Base-by-base conservation (phyloP, 2,888 invertebrate genomes). In the Watsonalla cultraria region DNA sequence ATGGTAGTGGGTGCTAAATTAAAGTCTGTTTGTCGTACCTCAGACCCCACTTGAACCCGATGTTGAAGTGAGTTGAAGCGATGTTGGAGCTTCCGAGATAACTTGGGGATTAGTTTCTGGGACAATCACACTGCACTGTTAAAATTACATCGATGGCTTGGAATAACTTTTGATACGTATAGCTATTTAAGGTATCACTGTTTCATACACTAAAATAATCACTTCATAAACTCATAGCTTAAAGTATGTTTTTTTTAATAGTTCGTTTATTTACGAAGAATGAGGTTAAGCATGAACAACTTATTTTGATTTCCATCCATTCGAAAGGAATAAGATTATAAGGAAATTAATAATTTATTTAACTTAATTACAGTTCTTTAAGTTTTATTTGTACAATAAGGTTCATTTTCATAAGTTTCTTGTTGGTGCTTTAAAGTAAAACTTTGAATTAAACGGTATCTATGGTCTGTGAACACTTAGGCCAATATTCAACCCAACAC, bases 91-190 rank as follows among this genome's bases (percentile, higher is more conserved):
- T 64, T 63, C 56, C 58, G 61, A 74, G 76, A 74, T 72, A 78
- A 76, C 77, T 80, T 73, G 58, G 66, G 69, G 74, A 80, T 81
- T 79, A 80, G 80, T 80, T 82, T 65, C 67, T 57, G 56, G 54
- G 70, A 72, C 76, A 72, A 72, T 74, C 64, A 65, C 58, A 70
- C 72, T 74, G 77, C 72, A 64, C 54, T 68, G 65, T 65, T 66
- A 67, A 42, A 42, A 42, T 42, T 64, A 62, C 62, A 60, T 66
- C 69, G 64, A 70, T 68, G 65, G 65, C 63, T 66, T 65, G 62
- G 60, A 64, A 60, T 57, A 60, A 65, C 63, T 46, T 50, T 54
- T 51, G 42, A 11, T 11, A 42, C 2, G 42, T 42, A 11, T 2
- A 11, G 8, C 8, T 42, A 11, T 7, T 8, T 37, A 2, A 1